These are phyloP conservation scores for Corythornis cristatus DNA, from an alignment of 2,113 vertebrate species.

Conservation along the genomic window DNA sequence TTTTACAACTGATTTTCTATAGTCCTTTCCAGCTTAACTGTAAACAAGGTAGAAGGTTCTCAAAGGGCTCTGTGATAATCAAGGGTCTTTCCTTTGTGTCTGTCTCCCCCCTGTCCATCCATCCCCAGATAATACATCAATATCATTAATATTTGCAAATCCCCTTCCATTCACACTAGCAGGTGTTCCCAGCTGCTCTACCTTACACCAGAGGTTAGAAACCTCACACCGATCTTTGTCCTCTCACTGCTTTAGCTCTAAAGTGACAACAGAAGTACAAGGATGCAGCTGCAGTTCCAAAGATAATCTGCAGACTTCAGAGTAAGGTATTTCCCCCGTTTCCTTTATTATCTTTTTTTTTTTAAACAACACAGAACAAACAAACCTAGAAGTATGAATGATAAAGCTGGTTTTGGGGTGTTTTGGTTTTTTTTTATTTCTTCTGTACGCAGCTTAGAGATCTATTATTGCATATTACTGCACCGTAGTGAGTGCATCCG, in stretches of 20 bases:
- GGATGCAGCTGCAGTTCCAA: not conserved
- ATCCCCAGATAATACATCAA: not conserved
- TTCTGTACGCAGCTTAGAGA: not conserved
- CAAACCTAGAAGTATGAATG: fast-evolving
- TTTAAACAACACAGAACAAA: too few relatives aligned
- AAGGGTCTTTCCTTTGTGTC: not conserved
- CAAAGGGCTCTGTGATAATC: not conserved
- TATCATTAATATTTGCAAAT: not conserved
- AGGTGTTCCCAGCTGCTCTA: not conserved
- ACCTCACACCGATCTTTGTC: not conserved
- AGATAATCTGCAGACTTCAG: not conserved
- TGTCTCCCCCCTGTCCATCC: not conserved
- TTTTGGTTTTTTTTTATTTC: too few relatives aligned
- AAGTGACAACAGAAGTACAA: not conserved
- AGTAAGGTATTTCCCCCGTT: not conserved
- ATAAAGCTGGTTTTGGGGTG: not conserved
- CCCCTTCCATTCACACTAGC: not conserved
- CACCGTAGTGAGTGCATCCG: not conserved
- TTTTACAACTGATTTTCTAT: not conserved
- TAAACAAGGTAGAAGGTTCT: not conserved
- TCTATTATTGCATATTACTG: not conserved
- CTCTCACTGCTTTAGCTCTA: not conserved
- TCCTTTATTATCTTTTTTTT: not conserved
- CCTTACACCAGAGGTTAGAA: not conserved
- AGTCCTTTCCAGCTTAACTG: not conserved